Evolutionary conservation across 2,797 vertebrate species (phyloP).

Genomic region (Pangasius sanitwongsei): DNA sequence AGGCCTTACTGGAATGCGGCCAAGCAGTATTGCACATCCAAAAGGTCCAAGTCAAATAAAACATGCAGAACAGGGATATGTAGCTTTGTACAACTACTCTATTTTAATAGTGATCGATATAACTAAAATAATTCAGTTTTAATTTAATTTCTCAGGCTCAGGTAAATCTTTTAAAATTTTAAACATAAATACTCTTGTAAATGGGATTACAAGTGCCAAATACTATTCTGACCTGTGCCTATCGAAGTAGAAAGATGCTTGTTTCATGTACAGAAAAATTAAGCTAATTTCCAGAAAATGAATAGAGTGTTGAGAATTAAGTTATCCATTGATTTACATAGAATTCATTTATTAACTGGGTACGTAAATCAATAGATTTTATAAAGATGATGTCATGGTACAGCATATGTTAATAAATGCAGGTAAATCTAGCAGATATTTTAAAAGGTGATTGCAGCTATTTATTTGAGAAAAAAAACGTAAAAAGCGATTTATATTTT

Average conservation of each 20-base stretch:
- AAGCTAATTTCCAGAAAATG: background rate
- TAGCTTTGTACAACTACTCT: background rate
- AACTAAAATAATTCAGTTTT: background rate
- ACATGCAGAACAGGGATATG: background rate
- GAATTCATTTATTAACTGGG: background rate
- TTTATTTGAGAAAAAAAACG: background rate
- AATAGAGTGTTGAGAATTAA: background rate
- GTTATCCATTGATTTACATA: conserved; percentile 9
- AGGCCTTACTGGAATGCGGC: background rate
- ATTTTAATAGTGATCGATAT: conserved; percentile 2
- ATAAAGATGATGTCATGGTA: background rate
- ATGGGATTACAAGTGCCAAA: background rate
- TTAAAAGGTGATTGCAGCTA: background rate
- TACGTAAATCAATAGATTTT: background rate
- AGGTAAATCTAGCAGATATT: background rate
- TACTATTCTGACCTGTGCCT: background rate
- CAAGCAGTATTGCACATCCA: background rate
- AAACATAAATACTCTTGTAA: background rate
- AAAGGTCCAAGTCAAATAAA: background rate
- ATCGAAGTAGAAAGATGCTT: background rate
- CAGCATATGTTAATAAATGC: background rate
- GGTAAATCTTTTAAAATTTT: background rate
- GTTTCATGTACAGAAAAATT: background rate
- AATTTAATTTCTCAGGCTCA: background rate
- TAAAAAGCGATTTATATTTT: background rate